These are phyloP conservation scores for Felis catus DNA, from an alignment of 2,113 vertebrate genomes.

Conservation along the genomic window DNA sequence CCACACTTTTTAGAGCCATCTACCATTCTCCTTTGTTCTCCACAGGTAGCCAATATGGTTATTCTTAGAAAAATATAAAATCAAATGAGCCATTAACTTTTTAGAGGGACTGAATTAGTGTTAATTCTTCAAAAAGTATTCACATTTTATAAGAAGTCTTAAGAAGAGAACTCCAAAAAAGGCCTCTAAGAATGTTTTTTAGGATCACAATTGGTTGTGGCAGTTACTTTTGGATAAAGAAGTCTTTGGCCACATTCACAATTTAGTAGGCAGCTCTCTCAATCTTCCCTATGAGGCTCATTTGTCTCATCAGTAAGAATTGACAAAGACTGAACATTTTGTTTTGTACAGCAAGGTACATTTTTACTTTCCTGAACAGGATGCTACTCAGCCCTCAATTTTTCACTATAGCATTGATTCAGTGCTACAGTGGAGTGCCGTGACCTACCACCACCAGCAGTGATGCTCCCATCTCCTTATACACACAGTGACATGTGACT, in stretches of 20 bases:
- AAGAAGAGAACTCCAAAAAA: neutral
- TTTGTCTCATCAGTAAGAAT: neutral
- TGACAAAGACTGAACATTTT: neutral
- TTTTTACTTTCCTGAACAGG: neutral
- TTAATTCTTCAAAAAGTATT: neutral
- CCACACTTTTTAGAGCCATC: rapidly evolving
- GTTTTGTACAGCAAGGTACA: neutral
- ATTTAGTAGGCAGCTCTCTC: neutral
- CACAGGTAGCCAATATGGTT: neutral
- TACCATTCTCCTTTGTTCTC: neutral
- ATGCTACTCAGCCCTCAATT: neutral
- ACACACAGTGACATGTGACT: neutral
- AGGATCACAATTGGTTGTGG: neutral
- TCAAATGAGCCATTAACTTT: neutral
- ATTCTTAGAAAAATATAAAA: neutral
- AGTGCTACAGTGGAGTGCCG: neutral
- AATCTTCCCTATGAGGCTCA: neutral
- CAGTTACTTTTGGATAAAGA: neutral
- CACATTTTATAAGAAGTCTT: neutral
- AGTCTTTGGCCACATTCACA: neutral
- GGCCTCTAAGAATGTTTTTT: neutral
- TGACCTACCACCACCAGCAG: neutral
- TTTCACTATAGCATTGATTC: neutral
- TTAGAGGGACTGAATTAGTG: neutral
- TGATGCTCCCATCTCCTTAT: neutral